Conservation (phyloP, 2,797 vertebrate species). For the Bucorvus abyssinicus region DNA sequence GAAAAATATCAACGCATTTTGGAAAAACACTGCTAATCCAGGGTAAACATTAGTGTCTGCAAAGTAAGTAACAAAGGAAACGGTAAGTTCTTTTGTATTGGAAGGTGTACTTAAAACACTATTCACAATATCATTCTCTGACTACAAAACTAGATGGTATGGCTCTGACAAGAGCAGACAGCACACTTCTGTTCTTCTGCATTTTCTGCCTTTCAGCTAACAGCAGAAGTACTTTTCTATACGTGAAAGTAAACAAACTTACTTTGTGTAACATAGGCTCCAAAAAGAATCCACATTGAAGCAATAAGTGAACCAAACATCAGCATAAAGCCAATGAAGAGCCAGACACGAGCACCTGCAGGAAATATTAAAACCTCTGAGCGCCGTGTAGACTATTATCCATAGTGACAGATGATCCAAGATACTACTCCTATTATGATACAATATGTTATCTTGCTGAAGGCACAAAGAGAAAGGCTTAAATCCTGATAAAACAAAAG, state of each 20-base stretch:
- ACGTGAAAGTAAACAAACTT: slow-evolving; percentile 46
- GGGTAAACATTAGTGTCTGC: slow-evolving; percentile 86
- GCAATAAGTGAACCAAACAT: slow-evolving; percentile 92
- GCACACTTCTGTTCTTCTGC: neutral
- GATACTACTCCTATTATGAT: neutral
- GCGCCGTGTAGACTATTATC: neutral
- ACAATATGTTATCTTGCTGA: neutral
- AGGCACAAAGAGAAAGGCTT: neutral
- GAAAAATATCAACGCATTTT: slow-evolving; percentile 93
- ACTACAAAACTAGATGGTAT: neutral
- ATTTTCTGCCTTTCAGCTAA: neutral
- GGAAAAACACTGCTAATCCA: slow-evolving; percentile 91
- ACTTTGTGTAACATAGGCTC: slow-evolving; percentile 88
- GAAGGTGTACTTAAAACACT: neutral
- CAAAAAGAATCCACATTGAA: slow-evolving; percentile 92
- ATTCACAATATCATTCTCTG: neutral
- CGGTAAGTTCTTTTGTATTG: neutral
- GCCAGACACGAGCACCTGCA: slow-evolving; percentile 89
- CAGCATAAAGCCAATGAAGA: slow-evolving; percentile 91
- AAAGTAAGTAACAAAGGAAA: slow-evolving; percentile 26
- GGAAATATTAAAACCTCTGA: neutral
- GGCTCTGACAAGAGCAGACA: neutral
- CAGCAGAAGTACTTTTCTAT: neutral
- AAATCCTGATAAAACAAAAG: neutral
- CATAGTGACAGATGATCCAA: neutral